Conservation (phyloP, 2,797 vertebrate genomes). For the Octomys mimax region DNA sequence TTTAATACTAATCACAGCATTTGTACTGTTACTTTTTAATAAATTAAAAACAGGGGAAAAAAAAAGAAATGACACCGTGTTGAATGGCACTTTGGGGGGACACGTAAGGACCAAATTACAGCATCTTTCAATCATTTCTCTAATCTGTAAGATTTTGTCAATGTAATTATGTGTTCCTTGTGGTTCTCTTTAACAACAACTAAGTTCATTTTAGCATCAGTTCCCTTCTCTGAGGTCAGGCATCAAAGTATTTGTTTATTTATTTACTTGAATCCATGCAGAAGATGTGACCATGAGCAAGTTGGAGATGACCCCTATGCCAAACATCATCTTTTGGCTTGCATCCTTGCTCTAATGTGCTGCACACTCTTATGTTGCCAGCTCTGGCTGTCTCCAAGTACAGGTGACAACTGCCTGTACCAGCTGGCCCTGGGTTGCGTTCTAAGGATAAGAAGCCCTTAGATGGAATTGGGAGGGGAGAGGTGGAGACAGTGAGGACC, state of each 20-base stretch:
- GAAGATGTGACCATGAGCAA: not conserved
- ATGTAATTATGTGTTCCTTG: not conserved
- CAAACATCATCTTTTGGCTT: not conserved
- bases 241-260: not conserved
- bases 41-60: too few relatives aligned
- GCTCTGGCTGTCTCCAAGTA: not conserved
- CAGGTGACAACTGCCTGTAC: not conserved
- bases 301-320: not conserved
- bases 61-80: too few relatives aligned
- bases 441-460: not conserved
- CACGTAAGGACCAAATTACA: not conserved
- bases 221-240: not conserved
- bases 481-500: too few relatives aligned
- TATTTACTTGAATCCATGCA: not conserved
- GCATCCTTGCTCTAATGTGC: too few relatives aligned
- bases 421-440: not conserved
- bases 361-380: not conserved
- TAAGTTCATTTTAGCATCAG: not conserved
- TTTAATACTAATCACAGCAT: too few relatives aligned
- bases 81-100: not conserved
- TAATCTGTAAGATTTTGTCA: not conserved
- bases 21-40: too few relatives aligned
- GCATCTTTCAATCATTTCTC: not conserved
- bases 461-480: not conserved
- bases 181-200: not conserved